Base-by-base conservation (phyloP, 2,888 invertebrate species). In the Limenitis arthemis region DNA sequence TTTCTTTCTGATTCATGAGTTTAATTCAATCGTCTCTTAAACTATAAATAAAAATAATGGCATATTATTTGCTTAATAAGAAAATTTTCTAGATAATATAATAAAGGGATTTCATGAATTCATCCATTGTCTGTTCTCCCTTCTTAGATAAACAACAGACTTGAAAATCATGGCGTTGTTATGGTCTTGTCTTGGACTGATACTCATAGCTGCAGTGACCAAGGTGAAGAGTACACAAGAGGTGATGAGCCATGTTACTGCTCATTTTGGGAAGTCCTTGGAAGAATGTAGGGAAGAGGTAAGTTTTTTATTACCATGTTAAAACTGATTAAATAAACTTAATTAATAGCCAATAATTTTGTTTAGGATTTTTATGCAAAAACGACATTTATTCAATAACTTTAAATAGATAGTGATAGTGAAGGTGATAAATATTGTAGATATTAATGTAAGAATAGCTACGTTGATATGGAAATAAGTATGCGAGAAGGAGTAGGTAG, bases 161-260 rank as follows among this genome's bases (percentile, higher is more conserved):
- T 20, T 20, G 20, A 20, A 20, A 20, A 20, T 20, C 20, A 61
- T 61, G 61, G 56, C 47, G 33, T 54, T 55, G 38, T 50, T 53
- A 49, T 46, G 47, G 54, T 64, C 61, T 51, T 36, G 47, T 4
- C 42, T 46, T 12, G 56, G 55, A 29, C 36, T 39, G 61, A 56
- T 54, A 70, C 53, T 58, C 64, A 31, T 59, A 54, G 53, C 47
- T 0, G 32, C 47, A 51, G 64, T 8, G 53, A 42, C 49, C 8
- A 48, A 36, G 8, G 80, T 70, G 52, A 54, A 43, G 6, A 78
- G 76, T 0, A 73, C 77, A 0, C 82, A 84, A 0, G 86, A 83
- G 64, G 79, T 81, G 42, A 81, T 86, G 86, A 82, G 84, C 56
- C 86, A 85, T 39, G 85, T 84, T n/a, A 78, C 82, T 0, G 84